Base-by-base conservation (phyloP, 1,140 invertebrate genomes). In the Magallana ariakensis region DNA sequence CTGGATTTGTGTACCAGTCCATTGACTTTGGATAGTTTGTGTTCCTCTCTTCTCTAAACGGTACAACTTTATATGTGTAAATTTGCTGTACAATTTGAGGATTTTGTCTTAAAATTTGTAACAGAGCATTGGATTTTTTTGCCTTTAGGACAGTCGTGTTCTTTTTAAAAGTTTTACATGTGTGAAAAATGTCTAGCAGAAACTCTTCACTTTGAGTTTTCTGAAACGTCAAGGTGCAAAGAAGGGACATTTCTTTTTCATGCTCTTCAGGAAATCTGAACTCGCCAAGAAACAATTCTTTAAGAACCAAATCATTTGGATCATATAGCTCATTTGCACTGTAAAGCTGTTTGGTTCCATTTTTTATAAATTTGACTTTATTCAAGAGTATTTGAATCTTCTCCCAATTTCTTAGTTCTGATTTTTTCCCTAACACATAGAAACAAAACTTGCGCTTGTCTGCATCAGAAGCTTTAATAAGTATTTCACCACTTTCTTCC, bases 251-350 rank as follows among this genome's bases (percentile, higher is more conserved):
- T 1, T 70, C 26, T 26, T 26, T 26, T 70, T 3, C 10, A 26
- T 26, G 11, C 22, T 70, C 66, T 9, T 70, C 10, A 22, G 66
- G 66, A 11, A 70, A 70, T 70, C 33, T 70, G 22, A 13, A 2
- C 33, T 70, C 66, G 5, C 11, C 9, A 70, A 70, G 66, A 26
- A 70, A 70, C 22, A 70, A 26, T 9, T 70, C 10, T 70, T 1
- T 19, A 33, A 70, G 22, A 8, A 33, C 1, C 22, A 13, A 1
- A 26, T 70, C 22, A 11, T 26, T 70, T 70, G 22, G 22, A 70
- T 70, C 66, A 70, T 70, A 70, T 26, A 70, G 66, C 33, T 70
- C 66, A 33, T 26, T 70, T 33, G 66, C 66, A 33, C 19, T 26
- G 66, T 26, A 26, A 70, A 33, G 66, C 13, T 33, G 9, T 33